Evolutionary conservation across 1,140 invertebrate genomes (phyloP), one percentile per base, ranked within the genome.

Genomic region (Drosophila serrata): DNA sequence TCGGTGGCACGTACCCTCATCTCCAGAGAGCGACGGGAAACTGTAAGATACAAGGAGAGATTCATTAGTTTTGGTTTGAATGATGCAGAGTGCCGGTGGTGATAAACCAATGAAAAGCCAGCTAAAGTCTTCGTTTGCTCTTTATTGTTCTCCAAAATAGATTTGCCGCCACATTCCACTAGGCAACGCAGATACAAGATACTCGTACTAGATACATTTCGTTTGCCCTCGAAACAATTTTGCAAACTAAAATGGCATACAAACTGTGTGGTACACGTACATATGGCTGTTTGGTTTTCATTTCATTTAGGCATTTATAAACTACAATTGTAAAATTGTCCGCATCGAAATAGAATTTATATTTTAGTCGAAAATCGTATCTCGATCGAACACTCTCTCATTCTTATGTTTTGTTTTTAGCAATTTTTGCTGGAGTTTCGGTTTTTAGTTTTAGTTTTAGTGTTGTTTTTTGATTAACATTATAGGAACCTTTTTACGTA

Each of bases 1-100:
- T 98, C 97, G 15, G 97, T 98, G 0, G 97, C 97, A 75, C 97
- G 94, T 15, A 98, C 97, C 80, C 97, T 94, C 94, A 97, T 95
- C 81, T 98, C 97, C 87, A 97, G 93, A 15, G 96, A 95, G 65
- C 97, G 94, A 76, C 96, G 94, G 43, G 95, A 95, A 55, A 96
- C 95, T 95, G 94, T 12, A 31, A 67, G 46, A 60, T 49, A 43
- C 64, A 60, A 53, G 37, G 40, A 40, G 27, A 37, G 31, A 53
- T 40, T 13, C 35, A 7, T 33, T 19, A 24, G 24, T 24, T 12
- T n/a, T 70, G 4, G 6, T 17, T 13, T 1, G 4, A 3, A 48
- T 35, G 22, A 2, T 1, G n/a, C n/a, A n/a, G n/a, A 1, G 1
- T n/a, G 15, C 17, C 15, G 11, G 22, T 3, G 9, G n/a, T 6